Evolutionary conservation across 2,797 vertebrate genomes (phyloP), one percentile per base, ranked within the genome.

Genomic region (Simalia tracyae): DNA sequence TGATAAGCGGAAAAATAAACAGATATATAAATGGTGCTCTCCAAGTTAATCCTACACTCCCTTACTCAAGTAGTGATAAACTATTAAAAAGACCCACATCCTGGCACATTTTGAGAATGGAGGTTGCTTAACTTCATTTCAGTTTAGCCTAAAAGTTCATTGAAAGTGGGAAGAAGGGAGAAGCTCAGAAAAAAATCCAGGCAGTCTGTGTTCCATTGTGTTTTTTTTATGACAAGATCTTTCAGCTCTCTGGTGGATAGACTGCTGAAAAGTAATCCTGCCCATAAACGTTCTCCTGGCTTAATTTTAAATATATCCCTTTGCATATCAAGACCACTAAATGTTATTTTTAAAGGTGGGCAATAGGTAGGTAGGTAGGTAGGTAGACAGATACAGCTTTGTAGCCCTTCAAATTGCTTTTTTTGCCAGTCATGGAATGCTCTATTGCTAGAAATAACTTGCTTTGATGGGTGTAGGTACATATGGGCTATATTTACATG

Each of bases 11-110:
- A 95, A 92, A 96, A 85, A 92, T 86, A 93, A 88, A 84, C 92
- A 0, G 1, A 95, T 96, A 97, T 91, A 94, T 0, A 0, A 92
- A 92, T 54, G 22, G 93, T 94, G 95, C 72, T 96, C 95, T 92
- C 93, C 81, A 89, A 94, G 5, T 1, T 91, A 95, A 95, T 56
- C 91, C 88, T 94, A 95, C 89, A 95, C 90, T 94, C 89, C 72
- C 92, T 95, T 92, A 81, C 24, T 68, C 91, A 90, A 88, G 89
- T 91, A 64, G 93, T 95, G 97, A 97, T 97, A 96, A 97, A 96
- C 94, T 84, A 89, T 81, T 89, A 76, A 87, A 91, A 81, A 95
- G 76, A 85, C 87, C 89, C 89, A 87, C 60, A 84, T 87, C 93
- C 46, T 60, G 31, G 89, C 92, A 1, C 0, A 86, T 88, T 94